These are phyloP conservation scores for Pristionchus maxplancki DNA, from an alignment of 2,888 invertebrate species.

Conservation along the genomic window DNA sequence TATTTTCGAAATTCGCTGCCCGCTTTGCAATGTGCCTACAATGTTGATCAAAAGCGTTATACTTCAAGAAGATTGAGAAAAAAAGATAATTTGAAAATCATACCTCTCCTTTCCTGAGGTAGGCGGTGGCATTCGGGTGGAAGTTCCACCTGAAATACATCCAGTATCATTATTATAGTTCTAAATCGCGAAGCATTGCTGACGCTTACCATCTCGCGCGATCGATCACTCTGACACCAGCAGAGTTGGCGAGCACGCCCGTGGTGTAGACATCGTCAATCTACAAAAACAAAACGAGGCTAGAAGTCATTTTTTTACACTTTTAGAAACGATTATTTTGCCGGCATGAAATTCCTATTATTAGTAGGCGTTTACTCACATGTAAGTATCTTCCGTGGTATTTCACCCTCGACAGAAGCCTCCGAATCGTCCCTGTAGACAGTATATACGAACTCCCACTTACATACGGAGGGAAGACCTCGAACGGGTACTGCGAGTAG, in stretches of 20 bases:
- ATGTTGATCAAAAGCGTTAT: too few relatives aligned
- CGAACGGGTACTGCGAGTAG: slow-evolving; percentile 20
- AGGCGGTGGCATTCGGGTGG: not conserved
- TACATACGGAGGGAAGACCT: slow-evolving; percentile 19
- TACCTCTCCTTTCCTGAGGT: not conserved
- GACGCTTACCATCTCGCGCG: not conserved
- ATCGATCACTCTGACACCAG: slow-evolving; percentile 22
- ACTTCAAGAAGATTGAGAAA: too few relatives aligned
- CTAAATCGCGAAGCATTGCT: not conserved
- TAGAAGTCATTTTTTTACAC: too few relatives aligned
- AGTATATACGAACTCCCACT: slow-evolving; percentile 15
- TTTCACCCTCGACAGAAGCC: not conserved
- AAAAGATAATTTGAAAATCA: too few relatives aligned
- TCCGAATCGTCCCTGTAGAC: not conserved
- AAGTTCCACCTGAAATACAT: not conserved
- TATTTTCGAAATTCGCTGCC: too few relatives aligned
- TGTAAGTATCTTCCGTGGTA: slow-evolving; percentile 9
- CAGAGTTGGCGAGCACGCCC: slow-evolving; percentile 3
- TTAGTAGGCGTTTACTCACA: too few relatives aligned
- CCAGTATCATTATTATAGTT: not conserved
- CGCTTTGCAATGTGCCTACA: too few relatives aligned
- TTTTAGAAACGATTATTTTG: too few relatives aligned
- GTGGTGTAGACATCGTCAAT: slow-evolving; percentile 36
- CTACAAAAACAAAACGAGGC: too few relatives aligned
- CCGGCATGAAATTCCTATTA: too few relatives aligned